These are phyloP conservation scores for Indicator indicator DNA, from an alignment of 2,113 vertebrate species.

Conservation along the genomic window DNA sequence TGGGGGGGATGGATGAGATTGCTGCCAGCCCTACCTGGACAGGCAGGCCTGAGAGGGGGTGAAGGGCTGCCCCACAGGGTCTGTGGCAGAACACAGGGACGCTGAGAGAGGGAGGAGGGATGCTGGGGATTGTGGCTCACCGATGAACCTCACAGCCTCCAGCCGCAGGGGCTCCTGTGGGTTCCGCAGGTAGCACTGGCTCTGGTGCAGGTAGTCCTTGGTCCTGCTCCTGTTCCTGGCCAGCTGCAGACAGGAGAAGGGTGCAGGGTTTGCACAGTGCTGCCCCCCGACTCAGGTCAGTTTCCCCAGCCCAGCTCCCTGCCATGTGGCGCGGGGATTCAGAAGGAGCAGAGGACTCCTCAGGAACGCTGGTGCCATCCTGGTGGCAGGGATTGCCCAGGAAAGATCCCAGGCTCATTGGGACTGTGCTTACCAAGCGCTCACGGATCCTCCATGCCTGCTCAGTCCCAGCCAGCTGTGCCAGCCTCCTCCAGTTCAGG, in stretches of 20 bases:
- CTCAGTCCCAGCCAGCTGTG: rapidly evolving
- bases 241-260: neutral
- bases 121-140: neutral
- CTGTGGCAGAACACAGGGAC: neutral
- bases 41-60: neutral
- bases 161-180: rapidly evolving
- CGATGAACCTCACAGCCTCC: neutral
- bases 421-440: neutral
- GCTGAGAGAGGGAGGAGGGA: neutral
- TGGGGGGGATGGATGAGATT: neutral
- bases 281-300: rapidly evolving
- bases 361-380: neutral
- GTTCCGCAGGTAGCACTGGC: neutral
- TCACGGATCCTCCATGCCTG: neutral
- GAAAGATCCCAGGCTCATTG: rapidly evolving
- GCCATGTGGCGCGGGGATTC: rapidly evolving
- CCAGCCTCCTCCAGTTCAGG: neutral
- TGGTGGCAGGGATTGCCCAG: no score
- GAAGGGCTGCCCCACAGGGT: neutral
- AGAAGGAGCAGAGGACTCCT: neutral
- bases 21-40: neutral
- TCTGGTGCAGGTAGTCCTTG: neutral
- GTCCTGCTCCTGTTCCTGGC: neutral
- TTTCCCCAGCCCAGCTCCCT: neutral
- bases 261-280: neutral